phyloP scores from a whole-genome alignment of 2,888 invertebrate species.

The Ceratothoa steindachneri region DNA sequence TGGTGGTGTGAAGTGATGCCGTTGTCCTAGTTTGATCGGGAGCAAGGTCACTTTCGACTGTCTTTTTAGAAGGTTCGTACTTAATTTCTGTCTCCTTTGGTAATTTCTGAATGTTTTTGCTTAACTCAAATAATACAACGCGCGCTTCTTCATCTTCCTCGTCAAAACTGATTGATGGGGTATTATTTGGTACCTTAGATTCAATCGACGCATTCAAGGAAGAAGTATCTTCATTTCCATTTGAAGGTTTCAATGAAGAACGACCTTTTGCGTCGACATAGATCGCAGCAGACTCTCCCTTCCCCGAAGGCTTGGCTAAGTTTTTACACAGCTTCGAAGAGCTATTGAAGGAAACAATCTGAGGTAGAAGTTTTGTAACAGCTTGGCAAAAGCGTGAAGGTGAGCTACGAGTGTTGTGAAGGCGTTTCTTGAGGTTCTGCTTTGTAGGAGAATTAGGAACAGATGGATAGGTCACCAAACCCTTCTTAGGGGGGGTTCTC shows the following conservation, averaged over 20 bases:
- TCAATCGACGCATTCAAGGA: neutral
- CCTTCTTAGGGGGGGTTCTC: neutral
- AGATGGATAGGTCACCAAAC: neutral
- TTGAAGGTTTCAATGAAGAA: neutral
- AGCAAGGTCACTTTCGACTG: neutral
- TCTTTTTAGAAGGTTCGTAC: neutral
- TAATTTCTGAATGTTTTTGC: conserved; percentile 3
- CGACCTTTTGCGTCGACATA: neutral
- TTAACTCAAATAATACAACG: neutral
- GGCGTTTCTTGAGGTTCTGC: neutral
- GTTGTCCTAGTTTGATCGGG: no score
- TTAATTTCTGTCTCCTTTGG: neutral
- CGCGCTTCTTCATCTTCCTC: neutral
- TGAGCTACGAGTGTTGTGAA: neutral
- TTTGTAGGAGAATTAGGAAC: neutral
- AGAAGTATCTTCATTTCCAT: neutral
- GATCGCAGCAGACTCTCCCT: neutral
- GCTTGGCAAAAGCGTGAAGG: conserved; percentile 2
- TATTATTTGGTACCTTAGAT: neutral
- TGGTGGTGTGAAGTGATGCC: neutral
- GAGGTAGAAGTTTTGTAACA: conserved; percentile 3
- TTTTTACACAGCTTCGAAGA: neutral
- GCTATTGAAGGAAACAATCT: neutral
- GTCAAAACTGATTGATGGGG: neutral
- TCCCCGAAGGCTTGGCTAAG: neutral